Base-by-base conservation (phyloP, 2,888 invertebrate species). In the Drosophila meridionalis region DNA sequence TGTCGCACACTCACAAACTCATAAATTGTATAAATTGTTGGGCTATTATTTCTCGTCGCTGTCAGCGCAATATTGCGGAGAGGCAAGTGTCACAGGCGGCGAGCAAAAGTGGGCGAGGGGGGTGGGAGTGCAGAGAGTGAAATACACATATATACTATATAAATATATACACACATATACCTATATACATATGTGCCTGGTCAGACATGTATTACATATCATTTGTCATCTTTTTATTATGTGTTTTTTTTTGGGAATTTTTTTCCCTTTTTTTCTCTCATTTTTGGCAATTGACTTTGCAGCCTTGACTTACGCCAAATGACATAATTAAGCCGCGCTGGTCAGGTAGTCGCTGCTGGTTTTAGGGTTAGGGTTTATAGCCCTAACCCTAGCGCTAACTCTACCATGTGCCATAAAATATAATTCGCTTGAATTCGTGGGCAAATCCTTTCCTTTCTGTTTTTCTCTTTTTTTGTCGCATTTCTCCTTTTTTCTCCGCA, bases 1-100 rank as follows among this genome's bases (percentile, higher is more conserved):
- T 83, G 80, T 60, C 69, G 76, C 81, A 74, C 85, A 68, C 75
- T 64, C 73, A 73, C 76, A 72, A 76, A 76, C 90, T 78, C 86
- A 87, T 90, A 90, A 90, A 91, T 89, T 90, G 82, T 80, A 81
- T 86, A 91, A 90, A 90, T 91, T 91, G 89, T 85, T 91, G 80
- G 87, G 88, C 90, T 90, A 91, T 91, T 90, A 90, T 90, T 90
- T 90, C 90, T 91, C 81, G 84, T 78, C 76, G 85, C 91, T 90
- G 90, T 90, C 92, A 90, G 77, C 78, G 88, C 90, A 91, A 91
- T 83, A 91, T 90, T 90, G 92, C 82, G 69, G 79, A 91, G 90
- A 90, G 83, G 87, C 89, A 90, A 85, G 87, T 89, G 84, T 83
- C 88, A 73, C 84, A 74, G 73, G 73, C 68, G 66, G 61, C 45